A percentile compares a stretch with the other conserved stretches of the same genome.
Evolutionary conservation across 2,888 invertebrate genomes (phyloP).

Genomic region (Parnassius glacialis): DNA sequence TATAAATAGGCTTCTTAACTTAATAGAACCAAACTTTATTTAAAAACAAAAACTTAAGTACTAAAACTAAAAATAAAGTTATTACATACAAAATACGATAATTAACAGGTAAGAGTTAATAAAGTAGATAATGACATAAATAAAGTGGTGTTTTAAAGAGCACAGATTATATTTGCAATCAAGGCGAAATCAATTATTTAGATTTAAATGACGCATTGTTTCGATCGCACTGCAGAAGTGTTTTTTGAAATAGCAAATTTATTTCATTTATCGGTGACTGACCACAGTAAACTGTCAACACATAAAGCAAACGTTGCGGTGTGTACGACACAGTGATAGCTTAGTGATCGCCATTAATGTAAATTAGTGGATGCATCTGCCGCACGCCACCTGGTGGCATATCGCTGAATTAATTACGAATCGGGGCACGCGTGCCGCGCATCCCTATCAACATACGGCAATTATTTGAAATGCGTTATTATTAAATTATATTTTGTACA

Average conservation of each 20-base stretch:
- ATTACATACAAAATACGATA: too few species aligned
- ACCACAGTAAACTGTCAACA: conserved; percentile 17
- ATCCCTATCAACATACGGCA: conserved; percentile 32
- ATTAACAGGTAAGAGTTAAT: too few species aligned
- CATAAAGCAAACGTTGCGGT: conserved; percentile 33
- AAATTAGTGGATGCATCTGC: conserved; percentile 65
- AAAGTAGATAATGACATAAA: too few species aligned
- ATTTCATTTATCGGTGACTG: conserved; percentile 19
- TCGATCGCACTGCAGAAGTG: too few species aligned
- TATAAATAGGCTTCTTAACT: too few species aligned
- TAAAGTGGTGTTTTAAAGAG: too few species aligned
- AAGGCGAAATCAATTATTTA: too few species aligned
- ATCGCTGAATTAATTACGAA: conserved; percentile 68
- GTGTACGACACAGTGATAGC: conserved; percentile 27
- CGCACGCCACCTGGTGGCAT: conserved; percentile 68
- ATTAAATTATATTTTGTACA: background rate
- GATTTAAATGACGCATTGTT: too few species aligned
- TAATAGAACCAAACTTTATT: too few species aligned
- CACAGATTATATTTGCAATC: too few species aligned
- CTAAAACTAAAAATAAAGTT: too few species aligned
- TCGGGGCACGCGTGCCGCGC: conserved; percentile 51
- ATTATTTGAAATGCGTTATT: background rate
- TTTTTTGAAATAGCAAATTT: background rate
- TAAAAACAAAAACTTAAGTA: too few species aligned
- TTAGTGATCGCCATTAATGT: conserved; percentile 42